Base-by-base conservation (phyloP, 92 coral and sea anemone species). In the Actinernus sp. region DNA sequence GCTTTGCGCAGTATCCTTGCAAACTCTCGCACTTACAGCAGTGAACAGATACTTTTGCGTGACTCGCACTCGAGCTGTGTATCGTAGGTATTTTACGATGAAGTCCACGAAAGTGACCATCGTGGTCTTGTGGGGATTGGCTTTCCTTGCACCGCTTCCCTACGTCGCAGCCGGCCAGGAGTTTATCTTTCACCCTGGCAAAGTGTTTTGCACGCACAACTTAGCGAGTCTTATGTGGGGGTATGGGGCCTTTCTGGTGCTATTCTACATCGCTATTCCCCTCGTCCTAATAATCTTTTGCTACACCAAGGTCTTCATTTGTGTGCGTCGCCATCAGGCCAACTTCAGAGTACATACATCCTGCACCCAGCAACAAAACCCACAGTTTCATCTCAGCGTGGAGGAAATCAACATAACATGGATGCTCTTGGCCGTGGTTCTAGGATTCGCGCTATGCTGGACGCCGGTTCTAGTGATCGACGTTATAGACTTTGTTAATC, bases 131-230 rank as follows among this genome's bases (percentile, higher is more conserved):
- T 87, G 88, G 93, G 1, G 61, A 1, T 25, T 73, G 58, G 93
- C 93, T 21, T 34, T 87, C 9, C 58, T 87, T 10, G 85, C 93
- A 4, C 88, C 93, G 21, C 62, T 81, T 12, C 88, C 88, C 1
- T 87, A 87, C 33, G 77, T 81, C 20, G 58, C 55, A 3, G 58
- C 78, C 11, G 72, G 79, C 26, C 76, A 81, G 27, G 61, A 63
- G 18, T 87, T 81, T 54, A 27, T 69, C 61, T 87, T 87, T 27
- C 93, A 81, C 65, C 53, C 88, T 13, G 93, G 88, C n/a, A 87
- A 87, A 45, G 81, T 49, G 0, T 81, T 87, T 49, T 87, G 88
- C 20, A 69, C 85, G 22, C 77, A 75, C 54, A 47, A 87, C 76
- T n/a, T 43, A 2, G 85, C 73, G 26, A 74, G 72, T 31, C 73